A percentile compares a stretch with the other conserved stretches of the same genome.
These are phyloP conservation scores for Habropoda laboriosa DNA, from an alignment of 1,140 invertebrate genomes.

Conservation along the genomic window DNA sequence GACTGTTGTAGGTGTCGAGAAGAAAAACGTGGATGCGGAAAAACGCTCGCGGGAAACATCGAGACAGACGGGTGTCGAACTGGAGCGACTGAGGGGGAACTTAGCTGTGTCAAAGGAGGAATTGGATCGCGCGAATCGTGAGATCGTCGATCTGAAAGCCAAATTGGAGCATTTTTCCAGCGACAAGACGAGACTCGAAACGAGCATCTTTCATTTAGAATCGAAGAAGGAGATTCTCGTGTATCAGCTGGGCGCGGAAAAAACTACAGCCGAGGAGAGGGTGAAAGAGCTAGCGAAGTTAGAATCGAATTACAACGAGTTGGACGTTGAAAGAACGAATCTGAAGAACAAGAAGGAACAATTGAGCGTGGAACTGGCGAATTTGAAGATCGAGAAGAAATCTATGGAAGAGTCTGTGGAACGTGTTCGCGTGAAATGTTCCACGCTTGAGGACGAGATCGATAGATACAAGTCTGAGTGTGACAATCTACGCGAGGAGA, in stretches of 20 bases:
- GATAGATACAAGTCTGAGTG: constrained; percentile 21
- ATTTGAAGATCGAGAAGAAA: constrained; percentile 29
- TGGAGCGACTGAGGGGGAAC: constrained; percentile 8
- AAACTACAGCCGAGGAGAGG: not conserved
- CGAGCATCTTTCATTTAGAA: constrained; percentile 19
- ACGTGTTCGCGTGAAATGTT: constrained; percentile 22
- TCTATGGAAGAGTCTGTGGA: not conserved
- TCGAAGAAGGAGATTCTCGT: constrained; percentile 32
- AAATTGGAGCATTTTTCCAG: not conserved
- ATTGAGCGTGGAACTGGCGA: constrained; percentile 39
- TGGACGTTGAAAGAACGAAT: constrained; percentile 31
- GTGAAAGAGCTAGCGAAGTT: constrained; percentile 12
- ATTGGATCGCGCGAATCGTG: constrained; percentile 9
- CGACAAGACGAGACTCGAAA: constrained; percentile 1
- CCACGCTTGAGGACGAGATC: constrained; percentile 28
- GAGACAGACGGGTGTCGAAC: not conserved
- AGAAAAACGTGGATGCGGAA: not conserved
- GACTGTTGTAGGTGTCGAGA: not conserved
- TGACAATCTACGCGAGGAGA: constrained; percentile 33
- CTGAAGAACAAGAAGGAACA: constrained; percentile 53
- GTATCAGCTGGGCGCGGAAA: constrained; percentile 14
- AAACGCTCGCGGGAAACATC: not conserved
- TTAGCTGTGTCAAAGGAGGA: constrained; percentile 28
- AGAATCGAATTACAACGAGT: constrained; percentile 24
- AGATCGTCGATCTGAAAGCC: constrained; percentile 13